Conservation (phyloP, 2,888 invertebrate genomes). For the Chymomyza amoena region DNA sequence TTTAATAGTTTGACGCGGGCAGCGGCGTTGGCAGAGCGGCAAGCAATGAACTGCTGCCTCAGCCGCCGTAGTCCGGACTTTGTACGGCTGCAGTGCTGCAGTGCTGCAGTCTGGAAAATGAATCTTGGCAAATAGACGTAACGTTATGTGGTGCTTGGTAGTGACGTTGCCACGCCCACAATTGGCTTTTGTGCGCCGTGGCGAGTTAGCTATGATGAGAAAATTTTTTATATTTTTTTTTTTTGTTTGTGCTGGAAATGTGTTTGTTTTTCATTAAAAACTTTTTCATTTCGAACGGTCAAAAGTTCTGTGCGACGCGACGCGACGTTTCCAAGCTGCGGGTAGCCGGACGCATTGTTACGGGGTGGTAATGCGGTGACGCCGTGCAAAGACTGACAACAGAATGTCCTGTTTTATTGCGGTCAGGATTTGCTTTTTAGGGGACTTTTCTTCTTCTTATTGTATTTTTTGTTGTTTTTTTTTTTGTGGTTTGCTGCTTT, state of each 20-base stretch:
- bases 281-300: constrained; percentile 66
- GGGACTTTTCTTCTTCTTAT: constrained; percentile 6
- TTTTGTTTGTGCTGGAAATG: constrained; percentile 48
- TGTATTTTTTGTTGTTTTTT: not conserved
- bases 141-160: not conserved
- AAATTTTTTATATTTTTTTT: constrained; percentile 9
- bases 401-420: constrained; percentile 64
- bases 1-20: constrained; percentile 59
- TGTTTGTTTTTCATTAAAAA: constrained; percentile 77
- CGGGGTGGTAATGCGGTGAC: not conserved
- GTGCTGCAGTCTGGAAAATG: constrained; percentile 60
- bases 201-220: not conserved
- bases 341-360: constrained; percentile 30
- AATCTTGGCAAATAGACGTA: constrained; percentile 12
- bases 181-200: constrained; percentile 7
- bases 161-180: not conserved
- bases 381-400: constrained; percentile 33
- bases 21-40: constrained; percentile 11
- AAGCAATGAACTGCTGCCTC: constrained; percentile 61
- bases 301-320: constrained; percentile 52
- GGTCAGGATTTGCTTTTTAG: constrained; percentile 62
- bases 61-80: constrained; percentile 8
- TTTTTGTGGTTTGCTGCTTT: not conserved
- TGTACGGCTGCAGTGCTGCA: constrained; percentile 40
- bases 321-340: constrained; percentile 9